Percentiles rank a stretch among this genome's conserved stretches.
Conservation (phyloP, 2,888 invertebrate genomes). For the Pristionchus japonicus region DNA sequence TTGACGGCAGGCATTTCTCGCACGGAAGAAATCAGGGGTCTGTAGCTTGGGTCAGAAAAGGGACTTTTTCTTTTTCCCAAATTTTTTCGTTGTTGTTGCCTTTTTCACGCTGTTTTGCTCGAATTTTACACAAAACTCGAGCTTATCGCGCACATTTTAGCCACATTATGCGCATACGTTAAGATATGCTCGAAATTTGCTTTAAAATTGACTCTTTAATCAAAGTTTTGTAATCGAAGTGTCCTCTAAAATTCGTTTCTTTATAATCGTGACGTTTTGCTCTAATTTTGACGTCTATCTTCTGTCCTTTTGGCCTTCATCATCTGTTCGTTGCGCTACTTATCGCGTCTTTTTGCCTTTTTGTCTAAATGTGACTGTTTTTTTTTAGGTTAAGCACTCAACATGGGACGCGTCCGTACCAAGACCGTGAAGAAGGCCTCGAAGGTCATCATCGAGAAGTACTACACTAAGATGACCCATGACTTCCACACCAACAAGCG, state of each 20-base stretch:
- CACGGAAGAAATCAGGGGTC: not conserved
- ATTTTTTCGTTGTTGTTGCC: not conserved
- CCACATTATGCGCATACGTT: not conserved
- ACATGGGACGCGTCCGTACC: constrained; percentile 96
- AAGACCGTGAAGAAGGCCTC: constrained; percentile 99
- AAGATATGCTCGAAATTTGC: not conserved
- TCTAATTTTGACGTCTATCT: too few species aligned
- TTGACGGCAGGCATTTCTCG: not conserved
- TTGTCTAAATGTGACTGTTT: not conserved
- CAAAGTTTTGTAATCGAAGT: not conserved
- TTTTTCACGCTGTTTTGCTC: not conserved
- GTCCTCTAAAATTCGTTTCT: too few species aligned
- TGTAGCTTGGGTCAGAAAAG: not conserved
- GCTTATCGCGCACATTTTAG: not conserved
- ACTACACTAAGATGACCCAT: constrained; percentile 95
- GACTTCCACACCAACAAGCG: constrained; percentile 99
- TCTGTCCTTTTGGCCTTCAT: not conserved
- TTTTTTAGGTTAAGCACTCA: constrained; percentile 27
- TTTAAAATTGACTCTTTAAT: not conserved
- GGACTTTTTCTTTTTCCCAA: not conserved
- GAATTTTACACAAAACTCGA: not conserved
- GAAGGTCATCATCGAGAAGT: constrained; percentile 98
- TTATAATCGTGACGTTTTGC: not conserved
- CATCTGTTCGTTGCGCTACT: too few species aligned
- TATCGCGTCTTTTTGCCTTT: not conserved